Evolutionary conservation across 2,888 invertebrate species (phyloP).

Genomic region (Catocala nupta): DNA sequence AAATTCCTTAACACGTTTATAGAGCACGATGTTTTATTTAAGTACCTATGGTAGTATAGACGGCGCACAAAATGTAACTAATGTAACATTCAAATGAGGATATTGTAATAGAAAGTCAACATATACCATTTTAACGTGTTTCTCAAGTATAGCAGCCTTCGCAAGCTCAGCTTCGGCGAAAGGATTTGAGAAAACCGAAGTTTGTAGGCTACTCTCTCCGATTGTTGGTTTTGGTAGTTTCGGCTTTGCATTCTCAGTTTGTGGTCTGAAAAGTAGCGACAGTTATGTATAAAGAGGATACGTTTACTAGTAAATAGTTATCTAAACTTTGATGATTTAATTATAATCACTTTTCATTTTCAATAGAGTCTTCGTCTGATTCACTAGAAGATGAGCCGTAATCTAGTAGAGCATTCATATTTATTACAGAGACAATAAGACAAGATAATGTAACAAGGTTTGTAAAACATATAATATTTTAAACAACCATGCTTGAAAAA

Average conservation of each 20-base stretch:
- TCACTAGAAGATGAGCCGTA: slow-evolving; percentile 86
- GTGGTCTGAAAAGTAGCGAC: slow-evolving; percentile 48
- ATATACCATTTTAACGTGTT: slow-evolving; percentile 97
- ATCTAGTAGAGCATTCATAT: slow-evolving; percentile 90
- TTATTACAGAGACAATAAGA: slow-evolving; percentile 17
- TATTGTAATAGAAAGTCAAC: slow-evolving; percentile 79
- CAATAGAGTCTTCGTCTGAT: slow-evolving; percentile 80
- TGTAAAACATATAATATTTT: slow-evolving; percentile 17
- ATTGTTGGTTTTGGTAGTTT: slow-evolving; percentile 90
- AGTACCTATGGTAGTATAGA: not conserved
- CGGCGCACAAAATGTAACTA: not conserved
- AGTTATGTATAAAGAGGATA: not conserved
- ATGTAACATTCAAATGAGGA: not conserved
- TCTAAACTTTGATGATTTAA: not conserved
- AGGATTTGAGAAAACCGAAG: slow-evolving; percentile 95
- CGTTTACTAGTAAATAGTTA: not conserved
- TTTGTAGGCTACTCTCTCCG: slow-evolving; percentile 85
- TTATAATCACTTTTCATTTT: slow-evolving; percentile 70
- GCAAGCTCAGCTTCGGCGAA: slow-evolving; percentile 95
- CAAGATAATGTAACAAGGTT: not conserved
- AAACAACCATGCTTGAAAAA: slow-evolving; percentile 28
- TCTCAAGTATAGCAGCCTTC: slow-evolving; percentile 94
- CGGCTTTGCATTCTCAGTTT: slow-evolving; percentile 60
- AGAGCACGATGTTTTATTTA: not conserved
- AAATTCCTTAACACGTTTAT: too few species aligned